phyloP scores from a whole-genome alignment of 2,113 vertebrate species.

The Cercocebus atys region DNA sequence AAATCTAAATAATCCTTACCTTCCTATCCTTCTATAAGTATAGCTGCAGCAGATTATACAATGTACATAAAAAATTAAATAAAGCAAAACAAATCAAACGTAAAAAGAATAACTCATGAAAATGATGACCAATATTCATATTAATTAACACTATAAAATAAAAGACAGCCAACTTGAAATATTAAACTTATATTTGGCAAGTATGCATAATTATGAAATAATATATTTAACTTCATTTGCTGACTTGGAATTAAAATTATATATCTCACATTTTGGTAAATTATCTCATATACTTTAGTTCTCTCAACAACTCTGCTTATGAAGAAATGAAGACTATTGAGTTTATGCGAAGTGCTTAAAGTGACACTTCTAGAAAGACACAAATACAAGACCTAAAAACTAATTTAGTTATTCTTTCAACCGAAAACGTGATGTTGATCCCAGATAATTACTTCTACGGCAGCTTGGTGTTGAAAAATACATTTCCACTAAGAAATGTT shows the following conservation, averaged over 20 bases:
- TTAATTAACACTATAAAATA: background rate
- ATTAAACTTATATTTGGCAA: background rate
- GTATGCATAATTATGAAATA: background rate
- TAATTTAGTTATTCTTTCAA: no score
- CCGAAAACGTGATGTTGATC: no score
- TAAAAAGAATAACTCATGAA: background rate
- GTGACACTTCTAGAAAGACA: background rate
- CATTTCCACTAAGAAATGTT: background rate
- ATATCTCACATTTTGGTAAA: background rate
- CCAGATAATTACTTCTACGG: background rate
- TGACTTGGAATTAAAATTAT: constrained; percentile 2
- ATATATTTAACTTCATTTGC: background rate
- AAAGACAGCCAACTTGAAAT: background rate
- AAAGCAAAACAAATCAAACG: background rate
- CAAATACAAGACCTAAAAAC: background rate
- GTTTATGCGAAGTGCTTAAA: background rate
- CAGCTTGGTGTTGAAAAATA: background rate
- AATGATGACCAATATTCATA: background rate
- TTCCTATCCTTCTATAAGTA: background rate
- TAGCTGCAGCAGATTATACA: background rate
- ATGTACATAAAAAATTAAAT: background rate
- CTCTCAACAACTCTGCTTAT: background rate
- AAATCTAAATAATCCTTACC: background rate
- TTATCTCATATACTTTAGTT: background rate
- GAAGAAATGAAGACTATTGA: background rate